Evolutionary conservation across 2,113 vertebrate genomes (phyloP), one percentile per base, ranked within the genome.

Genomic region (Podarcis raffonei): DNA sequence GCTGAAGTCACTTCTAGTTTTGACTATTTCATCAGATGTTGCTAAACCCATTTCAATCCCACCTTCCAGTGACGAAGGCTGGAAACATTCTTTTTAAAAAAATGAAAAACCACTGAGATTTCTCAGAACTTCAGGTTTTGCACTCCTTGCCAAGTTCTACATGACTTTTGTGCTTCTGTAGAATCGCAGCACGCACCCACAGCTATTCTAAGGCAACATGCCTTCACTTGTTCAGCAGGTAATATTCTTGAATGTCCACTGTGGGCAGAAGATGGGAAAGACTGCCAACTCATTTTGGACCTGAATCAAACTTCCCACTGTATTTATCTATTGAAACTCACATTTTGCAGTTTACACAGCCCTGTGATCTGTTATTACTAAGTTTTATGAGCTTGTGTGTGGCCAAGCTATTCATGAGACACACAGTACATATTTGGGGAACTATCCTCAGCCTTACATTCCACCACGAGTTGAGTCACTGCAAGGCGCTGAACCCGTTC

Each of bases 391-490:
- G 90, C 79, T 6, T 30, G 39, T 48, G 48, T 30, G n/a, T 48
- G 57, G 59, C 30, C 72, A 68, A 75, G 53, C 81, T 48, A 27
- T 65, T 81, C 80, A 72, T 57, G 48, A 83, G 66, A 15, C 37
- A 75, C 37, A 81, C 42, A 27, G 66, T 76, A 53, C 39, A 48
- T 75, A 27, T 62, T 27, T 72, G 79, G 25, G 71, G 84, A 86
- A 57, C 13, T 65, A 65, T 77, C 22, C 80, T 86, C 79, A 68
- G 85, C 82, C 84, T 85, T 89, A 0, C 76, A 87, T 91, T 95
- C 91, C 48, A 86, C 76, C 68, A 83, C 86, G 90, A 72, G 57
- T 79, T 68, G 90, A 92, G 92, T 90, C 90, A 89, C 62, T 42
- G 30, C 0, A 32, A 91, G 89, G 86, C 74, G 89, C 89, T 89